Evolutionary conservation across 1,140 invertebrate genomes (phyloP), one percentile per base, ranked within the genome.

Genomic region (Tetragnatha versicolor): DNA sequence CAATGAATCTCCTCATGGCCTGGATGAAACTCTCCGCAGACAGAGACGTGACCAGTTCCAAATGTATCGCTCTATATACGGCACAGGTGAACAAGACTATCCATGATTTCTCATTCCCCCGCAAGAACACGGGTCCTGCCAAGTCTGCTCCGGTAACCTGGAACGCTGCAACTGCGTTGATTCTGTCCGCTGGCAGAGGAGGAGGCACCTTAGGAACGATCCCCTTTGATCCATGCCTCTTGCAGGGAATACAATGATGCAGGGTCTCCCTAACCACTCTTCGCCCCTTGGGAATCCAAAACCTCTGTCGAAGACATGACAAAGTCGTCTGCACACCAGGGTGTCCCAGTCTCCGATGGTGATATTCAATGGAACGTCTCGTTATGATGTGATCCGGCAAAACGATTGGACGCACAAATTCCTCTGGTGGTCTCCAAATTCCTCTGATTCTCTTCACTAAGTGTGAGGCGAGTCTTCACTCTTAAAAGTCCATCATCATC

Each of bases 41-140:
- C 0, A 85, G 49, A 65, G 65, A 27, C 0, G n/a, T 65, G 14
- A 81, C 70, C 4, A 83, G 22, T 61, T 85, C 82, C 17, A 88
- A 29, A 72, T 89, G 87, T 0, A 88, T 81, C 0, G 85, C 87
- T 60, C 86, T 81, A 82, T 85, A 49, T 65, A 82, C 39, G 82
- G 83, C 70, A 27, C 47, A 72, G 27, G 68, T 72, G 55, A 55
- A 35, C 29, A 53, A 5, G 10, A 20, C 31, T 7, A 72, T 72
- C 10, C 51, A 72, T 5, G 27, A 25, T 39, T 53, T 53, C 22
- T 10, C 49, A 6, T 17, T 14, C 25, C 22, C 45, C 14, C 29
- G 1, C 14, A 68, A 3, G 6, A 27, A 68, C 12, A 72, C 1
- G 12, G 51, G 68, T 9, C 49, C 35, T 25, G 47, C 35, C 17